Percentiles rank a stretch among this genome's conserved stretches.
phyloP scores from a whole-genome alignment of 2,797 vertebrate genomes.

The Loriculus beryllinus region DNA sequence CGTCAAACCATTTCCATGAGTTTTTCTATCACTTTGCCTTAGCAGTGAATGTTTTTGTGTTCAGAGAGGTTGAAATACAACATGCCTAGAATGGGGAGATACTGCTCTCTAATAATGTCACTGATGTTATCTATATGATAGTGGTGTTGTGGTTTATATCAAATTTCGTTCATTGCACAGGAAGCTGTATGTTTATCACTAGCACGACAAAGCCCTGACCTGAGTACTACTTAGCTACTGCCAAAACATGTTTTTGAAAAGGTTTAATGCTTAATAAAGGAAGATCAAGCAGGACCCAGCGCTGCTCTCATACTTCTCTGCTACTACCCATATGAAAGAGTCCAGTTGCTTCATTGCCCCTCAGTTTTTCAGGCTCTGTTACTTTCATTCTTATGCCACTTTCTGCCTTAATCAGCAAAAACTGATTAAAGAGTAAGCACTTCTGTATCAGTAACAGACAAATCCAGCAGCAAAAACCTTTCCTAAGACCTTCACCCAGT shows the following conservation, averaged over 20 bases:
- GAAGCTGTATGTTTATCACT: neutral
- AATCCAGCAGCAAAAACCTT: neutral
- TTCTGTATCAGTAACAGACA: neutral
- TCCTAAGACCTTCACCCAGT: neutral
- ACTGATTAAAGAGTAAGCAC: neutral
- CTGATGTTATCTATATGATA: neutral
- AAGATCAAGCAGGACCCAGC: neutral
- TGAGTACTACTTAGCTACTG: neutral
- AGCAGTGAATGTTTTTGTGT: neutral
- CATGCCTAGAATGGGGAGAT: neutral
- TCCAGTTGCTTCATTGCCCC: neutral
- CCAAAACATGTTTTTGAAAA: neutral
- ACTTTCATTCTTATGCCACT: neutral
- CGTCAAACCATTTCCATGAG: neutral
- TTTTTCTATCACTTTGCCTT: neutral
- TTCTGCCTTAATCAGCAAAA: neutral
- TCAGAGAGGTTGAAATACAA: neutral
- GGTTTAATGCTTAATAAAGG: neutral
- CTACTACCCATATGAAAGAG: neutral
- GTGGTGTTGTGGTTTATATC: neutral
- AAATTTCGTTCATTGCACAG: neutral
- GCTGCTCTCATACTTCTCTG: neutral
- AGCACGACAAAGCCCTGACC: neutral
- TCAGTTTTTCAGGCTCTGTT: neutral
- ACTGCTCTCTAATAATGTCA: neutral